These are phyloP conservation scores for Lophotriccus pileatus DNA, from an alignment of 2,797 vertebrate genomes.

Conservation along the genomic window DNA sequence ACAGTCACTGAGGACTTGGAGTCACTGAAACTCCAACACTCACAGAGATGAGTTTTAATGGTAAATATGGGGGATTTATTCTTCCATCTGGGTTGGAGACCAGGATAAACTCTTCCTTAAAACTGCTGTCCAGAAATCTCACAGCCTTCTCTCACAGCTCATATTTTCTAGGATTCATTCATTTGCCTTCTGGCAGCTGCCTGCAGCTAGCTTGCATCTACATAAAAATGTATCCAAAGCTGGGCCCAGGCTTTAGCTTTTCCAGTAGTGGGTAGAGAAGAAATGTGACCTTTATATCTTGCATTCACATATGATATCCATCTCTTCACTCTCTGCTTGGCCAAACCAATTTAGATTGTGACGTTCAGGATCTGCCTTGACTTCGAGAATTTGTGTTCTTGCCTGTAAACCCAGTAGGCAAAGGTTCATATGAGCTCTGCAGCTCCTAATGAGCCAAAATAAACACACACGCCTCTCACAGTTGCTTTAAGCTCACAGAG, in stretches of 20 bases:
- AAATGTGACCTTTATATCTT: background rate
- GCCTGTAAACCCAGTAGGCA: background rate
- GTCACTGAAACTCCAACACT: background rate
- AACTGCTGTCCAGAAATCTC: background rate
- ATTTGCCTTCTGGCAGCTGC: background rate
- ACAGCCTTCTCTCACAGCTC: background rate
- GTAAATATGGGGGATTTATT: background rate
- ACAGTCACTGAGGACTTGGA: background rate
- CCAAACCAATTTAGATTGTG: background rate
- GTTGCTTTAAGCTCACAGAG: background rate
- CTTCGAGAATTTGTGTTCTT: background rate
- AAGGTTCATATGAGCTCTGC: background rate
- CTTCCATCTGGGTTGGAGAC: background rate
- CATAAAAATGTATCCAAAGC: background rate
- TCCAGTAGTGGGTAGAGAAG: background rate
- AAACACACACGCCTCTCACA: background rate
- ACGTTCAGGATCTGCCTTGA: background rate
- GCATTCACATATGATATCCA: accelerated
- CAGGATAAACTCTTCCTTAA: background rate
- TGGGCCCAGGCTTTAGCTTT: background rate
- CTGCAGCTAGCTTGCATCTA: background rate
- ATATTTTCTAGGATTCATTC: background rate
- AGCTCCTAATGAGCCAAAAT: background rate
- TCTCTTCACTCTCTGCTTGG: background rate
- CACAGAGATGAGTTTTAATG: background rate